Evolutionary conservation across 2,888 invertebrate genomes (phyloP).

Genomic region (Margaritifera margaritifera): DNA sequence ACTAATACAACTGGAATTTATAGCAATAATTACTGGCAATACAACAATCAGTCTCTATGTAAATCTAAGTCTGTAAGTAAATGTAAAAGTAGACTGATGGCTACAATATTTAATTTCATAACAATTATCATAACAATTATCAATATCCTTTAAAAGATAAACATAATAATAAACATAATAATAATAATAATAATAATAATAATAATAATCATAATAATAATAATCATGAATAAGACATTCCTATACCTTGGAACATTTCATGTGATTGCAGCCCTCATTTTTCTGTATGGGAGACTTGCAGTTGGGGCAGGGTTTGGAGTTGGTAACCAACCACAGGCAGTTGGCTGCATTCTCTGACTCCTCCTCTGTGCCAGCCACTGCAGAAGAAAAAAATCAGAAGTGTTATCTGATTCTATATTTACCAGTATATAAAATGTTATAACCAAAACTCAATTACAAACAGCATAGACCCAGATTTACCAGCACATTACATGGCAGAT

Average conservation of each 20-base stretch:
- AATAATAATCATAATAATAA: too few species aligned
- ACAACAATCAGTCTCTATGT: too few species aligned
- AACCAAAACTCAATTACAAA: too few species aligned
- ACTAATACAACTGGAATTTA: too few species aligned
- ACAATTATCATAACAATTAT: not conserved
- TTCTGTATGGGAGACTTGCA: constrained; percentile 83
- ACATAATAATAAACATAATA: too few species aligned
- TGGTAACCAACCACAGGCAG: constrained; percentile 81
- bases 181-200: not conserved
- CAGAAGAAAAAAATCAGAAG: constrained; percentile 3
- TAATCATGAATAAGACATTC: not conserved
- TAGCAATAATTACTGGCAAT: too few species aligned
- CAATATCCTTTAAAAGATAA: not conserved
- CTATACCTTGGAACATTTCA: constrained; percentile 81
- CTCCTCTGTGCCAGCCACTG: constrained; percentile 70
- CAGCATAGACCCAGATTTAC: too few species aligned
- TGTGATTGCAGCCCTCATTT: constrained; percentile 83
- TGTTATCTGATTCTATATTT: too few species aligned
- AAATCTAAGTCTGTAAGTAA: not conserved
- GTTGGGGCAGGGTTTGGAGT: constrained; percentile 82
- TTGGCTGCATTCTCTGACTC: constrained; percentile 74
- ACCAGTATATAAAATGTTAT: too few species aligned
- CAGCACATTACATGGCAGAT: too few species aligned
- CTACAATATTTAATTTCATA: not conserved
- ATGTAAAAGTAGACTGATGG: not conserved